Evolutionary conservation across 2,797 vertebrate species (phyloP).

Genomic region (Erpetoichthys calabaricus): DNA sequence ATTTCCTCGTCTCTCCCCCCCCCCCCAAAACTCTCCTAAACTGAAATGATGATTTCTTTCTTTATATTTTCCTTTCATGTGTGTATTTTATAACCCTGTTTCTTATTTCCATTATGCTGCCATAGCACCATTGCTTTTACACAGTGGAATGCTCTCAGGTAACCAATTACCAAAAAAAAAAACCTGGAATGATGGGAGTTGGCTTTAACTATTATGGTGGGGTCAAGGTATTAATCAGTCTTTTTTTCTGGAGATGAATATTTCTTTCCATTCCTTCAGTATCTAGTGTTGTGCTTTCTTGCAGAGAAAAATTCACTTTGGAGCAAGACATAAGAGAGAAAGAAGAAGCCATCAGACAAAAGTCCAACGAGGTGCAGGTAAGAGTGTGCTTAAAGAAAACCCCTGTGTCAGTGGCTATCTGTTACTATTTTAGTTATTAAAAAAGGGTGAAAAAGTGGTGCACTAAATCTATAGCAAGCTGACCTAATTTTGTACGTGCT

Average conservation of each 20-base stretch:
- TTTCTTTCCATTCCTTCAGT: background rate
- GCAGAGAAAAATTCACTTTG: conserved; percentile 82
- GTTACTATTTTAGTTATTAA: too few relatives aligned
- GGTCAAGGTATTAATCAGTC: background rate
- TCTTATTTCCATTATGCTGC: conserved; percentile 52
- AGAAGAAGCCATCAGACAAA: conserved; percentile 82
- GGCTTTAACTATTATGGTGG: background rate
- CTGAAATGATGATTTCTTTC: background rate
- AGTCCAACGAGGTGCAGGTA: conserved; percentile 86
- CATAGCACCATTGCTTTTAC: conserved; percentile 49
- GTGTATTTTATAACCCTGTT: conserved; percentile 35
- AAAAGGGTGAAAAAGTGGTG: too few relatives aligned
- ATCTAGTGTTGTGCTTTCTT: conserved; percentile 8
- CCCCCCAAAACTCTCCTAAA: background rate
- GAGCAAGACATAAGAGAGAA: conserved; percentile 92
- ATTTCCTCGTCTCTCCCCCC: background rate
- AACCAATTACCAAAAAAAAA: conserved; percentile 22
- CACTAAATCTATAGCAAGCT: too few relatives aligned
- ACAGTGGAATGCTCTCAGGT: conserved; percentile 53
- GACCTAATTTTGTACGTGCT: too few relatives aligned
- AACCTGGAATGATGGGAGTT: too few relatives aligned
- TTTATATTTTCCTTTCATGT: conserved; percentile 23
- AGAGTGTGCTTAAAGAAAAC: conserved; percentile 8
- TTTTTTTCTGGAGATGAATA: background rate
- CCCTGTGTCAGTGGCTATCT: too few relatives aligned